Percentiles rank a stretch among this genome's conserved stretches.
phyloP scores from a whole-genome alignment of 2,797 vertebrate species.

The Girardinus metallicus region DNA sequence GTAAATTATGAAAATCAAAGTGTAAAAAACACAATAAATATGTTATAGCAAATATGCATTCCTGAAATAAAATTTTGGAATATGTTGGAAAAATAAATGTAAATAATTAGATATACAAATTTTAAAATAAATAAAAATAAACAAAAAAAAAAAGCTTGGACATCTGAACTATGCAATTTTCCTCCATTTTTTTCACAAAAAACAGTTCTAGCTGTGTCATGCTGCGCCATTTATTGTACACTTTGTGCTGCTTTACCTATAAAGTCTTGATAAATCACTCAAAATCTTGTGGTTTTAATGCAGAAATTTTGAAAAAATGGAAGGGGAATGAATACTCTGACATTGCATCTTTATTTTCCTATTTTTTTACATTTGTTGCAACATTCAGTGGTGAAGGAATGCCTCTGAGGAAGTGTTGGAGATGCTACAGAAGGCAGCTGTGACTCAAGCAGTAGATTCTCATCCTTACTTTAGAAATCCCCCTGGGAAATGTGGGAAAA shows the following conservation, averaged over 20 bases:
- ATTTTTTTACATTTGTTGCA: background rate
- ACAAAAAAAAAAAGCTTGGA: too few relatives aligned
- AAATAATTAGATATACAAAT: background rate
- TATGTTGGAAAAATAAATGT: background rate
- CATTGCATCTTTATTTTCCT: too few relatives aligned
- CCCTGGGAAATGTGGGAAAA: conserved; percentile 63
- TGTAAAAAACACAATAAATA: background rate
- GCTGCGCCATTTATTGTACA: background rate
- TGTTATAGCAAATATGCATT: background rate
- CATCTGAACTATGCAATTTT: too few relatives aligned
- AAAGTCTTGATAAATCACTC: background rate
- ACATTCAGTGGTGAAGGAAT: background rate
- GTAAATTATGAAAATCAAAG: background rate
- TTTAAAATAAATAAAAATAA: background rate
- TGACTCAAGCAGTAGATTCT: conserved; percentile 42
- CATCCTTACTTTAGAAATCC: conserved; percentile 42
- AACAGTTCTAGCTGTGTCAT: too few relatives aligned
- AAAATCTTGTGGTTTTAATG: background rate
- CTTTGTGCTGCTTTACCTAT: background rate
- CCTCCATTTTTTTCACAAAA: too few relatives aligned
- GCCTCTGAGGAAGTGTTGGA: conserved; percentile 15
- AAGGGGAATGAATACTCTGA: background rate
- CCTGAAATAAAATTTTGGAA: background rate
- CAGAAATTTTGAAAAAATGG: background rate
- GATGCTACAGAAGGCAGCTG: conserved; percentile 12